Base-by-base conservation (phyloP, 2,888 invertebrate genomes). In the Lutraria lutraria region DNA sequence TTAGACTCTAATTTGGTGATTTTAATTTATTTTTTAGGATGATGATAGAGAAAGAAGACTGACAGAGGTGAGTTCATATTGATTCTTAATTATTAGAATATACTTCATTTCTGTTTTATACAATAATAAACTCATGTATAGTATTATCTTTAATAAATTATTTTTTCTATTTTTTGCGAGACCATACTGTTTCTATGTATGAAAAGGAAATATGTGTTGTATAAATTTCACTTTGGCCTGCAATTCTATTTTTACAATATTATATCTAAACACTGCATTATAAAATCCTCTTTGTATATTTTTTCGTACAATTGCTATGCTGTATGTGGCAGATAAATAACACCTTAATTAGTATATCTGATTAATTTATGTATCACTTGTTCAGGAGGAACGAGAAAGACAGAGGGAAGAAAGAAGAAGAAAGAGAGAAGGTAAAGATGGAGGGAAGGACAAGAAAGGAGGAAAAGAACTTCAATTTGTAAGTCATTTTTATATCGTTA, bases 321-420 rank as follows among this genome's bases (percentile, higher is more conserved):
- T 56, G 56, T 8, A 56, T 56, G 19, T 56, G 12, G 3, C 16
- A 8, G 19, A 19, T 56, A 15, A 15, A 56, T 56, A 13, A 12
- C 56, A 56, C 19, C 56, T 16, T 56, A 8, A 56, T 15, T 16
- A 19, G 56, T 19, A 56, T 12, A 16, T 56, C 19, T 56, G 2
- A 16, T 56, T 3, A 56, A 56, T 25, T 68, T 68, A 2, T 63
- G n/a, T 25, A 68, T 68, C 25, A 25, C 25, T 25, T 25, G 8
- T 68, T 68, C n/a, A 94, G 94, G 94, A 94, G 25, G 94, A 94
- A 19, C 89, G 94, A 86, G 94, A 94, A 79, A 90, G 92, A 63
- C 92, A 91, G 52, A 89, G 94, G 83, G 89, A 92, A 63, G 94
- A 94, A 89, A 92, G 94, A 85, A 91, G 94, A 87, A 91, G 92